Percentiles rank a stretch among this genome's conserved stretches.
Evolutionary conservation across 2,797 vertebrate species (phyloP).

Genomic region (Mormyrops attenuatus): DNA sequence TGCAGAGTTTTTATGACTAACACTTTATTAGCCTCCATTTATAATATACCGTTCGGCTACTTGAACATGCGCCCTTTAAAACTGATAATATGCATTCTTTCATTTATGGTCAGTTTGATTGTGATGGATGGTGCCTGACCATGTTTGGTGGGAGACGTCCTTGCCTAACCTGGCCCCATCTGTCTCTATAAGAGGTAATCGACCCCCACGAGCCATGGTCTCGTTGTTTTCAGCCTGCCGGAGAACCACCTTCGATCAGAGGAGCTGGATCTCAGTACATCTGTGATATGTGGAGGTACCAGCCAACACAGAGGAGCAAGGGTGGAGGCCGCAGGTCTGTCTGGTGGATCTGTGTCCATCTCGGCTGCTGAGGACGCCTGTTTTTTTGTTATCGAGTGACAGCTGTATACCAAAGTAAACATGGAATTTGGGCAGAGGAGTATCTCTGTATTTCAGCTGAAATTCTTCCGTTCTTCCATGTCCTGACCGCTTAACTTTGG

Average conservation of each 20-base stretch:
- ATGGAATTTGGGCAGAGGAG: neutral
- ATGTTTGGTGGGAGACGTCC: neutral
- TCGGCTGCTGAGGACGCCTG: neutral
- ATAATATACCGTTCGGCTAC: neutral
- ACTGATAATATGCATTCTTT: neutral
- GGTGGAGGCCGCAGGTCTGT: neutral
- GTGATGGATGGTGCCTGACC: neutral
- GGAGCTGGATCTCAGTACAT: neutral
- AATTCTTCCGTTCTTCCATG: neutral
- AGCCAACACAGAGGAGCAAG: neutral
- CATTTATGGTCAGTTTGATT: neutral
- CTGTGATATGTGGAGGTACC: neutral
- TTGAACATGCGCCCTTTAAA: neutral
- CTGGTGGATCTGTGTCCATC: neutral
- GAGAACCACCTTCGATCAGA: neutral
- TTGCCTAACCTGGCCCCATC: neutral
- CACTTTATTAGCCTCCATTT: neutral
- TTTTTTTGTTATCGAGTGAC: neutral
- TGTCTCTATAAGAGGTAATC: neutral
- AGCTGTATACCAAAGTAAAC: neutral
- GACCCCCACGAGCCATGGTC: neutral
- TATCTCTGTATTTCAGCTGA: neutral
- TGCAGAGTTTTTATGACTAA: neutral
- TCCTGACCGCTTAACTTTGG: neutral
- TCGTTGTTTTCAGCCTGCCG: neutral